Evolutionary conservation across 2,888 invertebrate species (phyloP).

Genomic region (Frankliniella fusca): DNA sequence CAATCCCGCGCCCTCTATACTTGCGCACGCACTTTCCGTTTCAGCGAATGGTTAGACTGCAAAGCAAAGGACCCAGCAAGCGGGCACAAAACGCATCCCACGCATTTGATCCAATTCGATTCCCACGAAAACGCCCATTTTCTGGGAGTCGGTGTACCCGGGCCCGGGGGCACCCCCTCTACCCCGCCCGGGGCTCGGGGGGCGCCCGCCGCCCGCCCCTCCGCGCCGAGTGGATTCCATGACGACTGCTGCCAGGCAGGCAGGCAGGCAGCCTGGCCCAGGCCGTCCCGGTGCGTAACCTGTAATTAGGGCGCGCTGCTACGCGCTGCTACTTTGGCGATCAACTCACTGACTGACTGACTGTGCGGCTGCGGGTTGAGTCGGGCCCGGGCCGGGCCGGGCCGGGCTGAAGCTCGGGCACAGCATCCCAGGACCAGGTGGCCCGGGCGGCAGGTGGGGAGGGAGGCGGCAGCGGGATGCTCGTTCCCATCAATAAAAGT

Average conservation of each 20-base stretch:
- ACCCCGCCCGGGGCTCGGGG: no score
- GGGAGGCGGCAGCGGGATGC: no score
- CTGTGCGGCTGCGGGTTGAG: background rate
- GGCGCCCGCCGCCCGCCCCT: no score
- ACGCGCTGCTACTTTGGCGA: slow-evolving; percentile 17
- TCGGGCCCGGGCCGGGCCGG: background rate
- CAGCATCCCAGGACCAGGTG: background rate
- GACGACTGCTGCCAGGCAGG: background rate
- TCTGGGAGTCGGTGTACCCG: slow-evolving; percentile 6
- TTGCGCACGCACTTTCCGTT: no score
- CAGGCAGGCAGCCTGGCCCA: no score
- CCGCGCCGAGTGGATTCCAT: background rate
- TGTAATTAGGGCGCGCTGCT: background rate
- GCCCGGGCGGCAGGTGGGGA: background rate
- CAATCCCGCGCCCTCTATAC: no score
- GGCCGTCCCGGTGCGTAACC: slow-evolving; percentile 6
- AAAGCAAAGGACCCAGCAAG: background rate
- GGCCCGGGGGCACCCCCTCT: background rate
- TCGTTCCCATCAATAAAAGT: no score
- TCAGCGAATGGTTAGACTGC: no score
- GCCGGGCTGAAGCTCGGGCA: background rate
- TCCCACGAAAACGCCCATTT: slow-evolving; percentile 11
- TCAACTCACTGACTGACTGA: background rate
- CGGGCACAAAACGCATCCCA: background rate
- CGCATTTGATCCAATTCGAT: background rate